Conservation (phyloP, 2,113 vertebrate genomes). For the Mixornis gularis region DNA sequence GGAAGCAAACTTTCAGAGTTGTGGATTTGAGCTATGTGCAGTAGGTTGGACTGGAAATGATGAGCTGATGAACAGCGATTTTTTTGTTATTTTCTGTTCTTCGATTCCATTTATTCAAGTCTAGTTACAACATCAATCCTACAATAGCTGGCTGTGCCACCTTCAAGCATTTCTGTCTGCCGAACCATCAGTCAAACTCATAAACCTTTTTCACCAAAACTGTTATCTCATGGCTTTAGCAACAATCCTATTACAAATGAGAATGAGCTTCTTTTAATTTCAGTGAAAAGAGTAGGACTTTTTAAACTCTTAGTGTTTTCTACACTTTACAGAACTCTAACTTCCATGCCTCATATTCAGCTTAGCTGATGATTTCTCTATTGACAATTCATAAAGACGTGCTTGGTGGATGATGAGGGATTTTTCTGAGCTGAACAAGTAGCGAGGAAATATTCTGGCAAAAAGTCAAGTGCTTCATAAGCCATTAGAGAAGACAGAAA, state of each 20-base stretch:
- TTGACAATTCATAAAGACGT: not conserved
- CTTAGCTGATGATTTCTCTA: not conserved
- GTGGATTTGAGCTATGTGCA: not conserved
- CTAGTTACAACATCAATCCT: not conserved
- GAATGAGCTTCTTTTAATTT: not conserved
- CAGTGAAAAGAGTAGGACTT: not conserved
- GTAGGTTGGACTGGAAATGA: not conserved
- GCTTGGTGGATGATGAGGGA: not conserved
- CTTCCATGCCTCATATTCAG: not conserved
- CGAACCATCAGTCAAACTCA: not conserved
- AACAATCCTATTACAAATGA: not conserved
- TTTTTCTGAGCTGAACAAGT: not conserved
- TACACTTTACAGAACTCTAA: not conserved
- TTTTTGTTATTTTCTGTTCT: not conserved
- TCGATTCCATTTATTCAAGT: not conserved
- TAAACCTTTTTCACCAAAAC: not conserved
- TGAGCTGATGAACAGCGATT: not conserved
- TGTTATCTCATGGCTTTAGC: not conserved
- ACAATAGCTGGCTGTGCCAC: not conserved
- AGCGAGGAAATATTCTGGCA: conserved; percentile 14
- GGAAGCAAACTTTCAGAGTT: not conserved
- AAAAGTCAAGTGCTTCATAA: conserved; percentile 15
- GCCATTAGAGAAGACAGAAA: not conserved
- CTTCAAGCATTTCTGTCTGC: not conserved
- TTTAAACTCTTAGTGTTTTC: not conserved